These are phyloP conservation scores for Umimayanthus kanabou DNA, from an alignment of 92 coral and sea anemone genomes.

Conservation along the genomic window DNA sequence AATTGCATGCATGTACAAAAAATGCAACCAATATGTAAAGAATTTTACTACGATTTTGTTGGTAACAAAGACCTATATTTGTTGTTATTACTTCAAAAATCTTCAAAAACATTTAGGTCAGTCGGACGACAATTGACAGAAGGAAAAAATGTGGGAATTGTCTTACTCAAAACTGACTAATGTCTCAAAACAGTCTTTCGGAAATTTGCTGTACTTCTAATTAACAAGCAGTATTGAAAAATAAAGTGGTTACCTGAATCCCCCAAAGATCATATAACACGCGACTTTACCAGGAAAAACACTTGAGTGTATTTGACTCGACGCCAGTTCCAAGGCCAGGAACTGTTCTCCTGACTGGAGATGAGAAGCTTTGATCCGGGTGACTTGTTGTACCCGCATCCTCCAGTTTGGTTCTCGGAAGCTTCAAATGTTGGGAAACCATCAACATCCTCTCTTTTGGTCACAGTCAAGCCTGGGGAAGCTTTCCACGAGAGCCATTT, in stretches of 20 bases:
- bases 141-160: no score
- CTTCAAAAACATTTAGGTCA: no score
- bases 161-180: no score
- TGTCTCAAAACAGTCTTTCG: no score
- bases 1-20: no score
- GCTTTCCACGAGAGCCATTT: neutral
- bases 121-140: no score
- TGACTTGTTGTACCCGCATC: constrained; percentile 5
- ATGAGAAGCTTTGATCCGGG: constrained; percentile 31
- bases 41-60: no score
- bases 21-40: no score
- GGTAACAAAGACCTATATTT: no score
- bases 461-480: neutral
- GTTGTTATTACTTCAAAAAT: no score
- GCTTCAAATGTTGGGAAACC: neutral
- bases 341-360: neutral
- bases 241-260: constrained; percentile 8
- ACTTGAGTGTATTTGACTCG: constrained; percentile 45
- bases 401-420: neutral
- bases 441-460: fast-evolving
- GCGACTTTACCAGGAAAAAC: neutral
- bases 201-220: no score
- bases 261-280: constrained; percentile 37
- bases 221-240: neutral
- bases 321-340: neutral